phyloP scores from a whole-genome alignment of 2,888 invertebrate genomes.

The Coecobrya sp. region DNA sequence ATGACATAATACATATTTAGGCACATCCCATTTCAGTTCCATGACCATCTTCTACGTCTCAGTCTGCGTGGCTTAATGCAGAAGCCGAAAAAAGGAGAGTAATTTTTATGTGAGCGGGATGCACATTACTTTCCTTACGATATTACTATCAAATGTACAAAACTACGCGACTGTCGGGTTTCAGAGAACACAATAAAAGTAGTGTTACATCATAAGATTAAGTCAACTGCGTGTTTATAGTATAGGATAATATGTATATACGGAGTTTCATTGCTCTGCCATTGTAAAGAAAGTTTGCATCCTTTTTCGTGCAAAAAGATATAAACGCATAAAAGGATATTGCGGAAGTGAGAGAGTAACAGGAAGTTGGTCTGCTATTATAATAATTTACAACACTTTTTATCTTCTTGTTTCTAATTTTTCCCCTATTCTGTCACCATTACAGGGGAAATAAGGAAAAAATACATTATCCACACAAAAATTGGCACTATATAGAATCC shows the following conservation, averaged over 20 bases:
- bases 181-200: not conserved
- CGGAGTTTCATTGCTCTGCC: not conserved
- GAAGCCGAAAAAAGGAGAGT: conserved; percentile 25
- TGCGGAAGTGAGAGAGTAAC: conserved; percentile 60
- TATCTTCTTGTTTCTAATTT: conserved; percentile 68
- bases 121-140: not conserved
- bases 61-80: conserved; percentile 6
- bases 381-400: conserved; percentile 73
- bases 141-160: not conserved
- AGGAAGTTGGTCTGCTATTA: conserved; percentile 66
- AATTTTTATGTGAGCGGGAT: conserved; percentile 44
- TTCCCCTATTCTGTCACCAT: conserved; percentile 60
- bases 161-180: not conserved
- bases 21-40: not conserved
- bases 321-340: conserved; percentile 44
- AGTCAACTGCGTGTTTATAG: no score
- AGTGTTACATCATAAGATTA: not conserved
- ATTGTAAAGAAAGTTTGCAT: not conserved
- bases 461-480: not conserved
- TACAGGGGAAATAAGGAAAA: conserved; percentile 21
- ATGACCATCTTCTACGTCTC: not conserved
- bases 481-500: conserved; percentile 10
- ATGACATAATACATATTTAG: not conserved
- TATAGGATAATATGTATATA: not conserved
- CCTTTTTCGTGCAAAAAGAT: conserved; percentile 3